Conservation (phyloP, 92 coral and sea anemone species). For the Phenganax stokvisi region DNA sequence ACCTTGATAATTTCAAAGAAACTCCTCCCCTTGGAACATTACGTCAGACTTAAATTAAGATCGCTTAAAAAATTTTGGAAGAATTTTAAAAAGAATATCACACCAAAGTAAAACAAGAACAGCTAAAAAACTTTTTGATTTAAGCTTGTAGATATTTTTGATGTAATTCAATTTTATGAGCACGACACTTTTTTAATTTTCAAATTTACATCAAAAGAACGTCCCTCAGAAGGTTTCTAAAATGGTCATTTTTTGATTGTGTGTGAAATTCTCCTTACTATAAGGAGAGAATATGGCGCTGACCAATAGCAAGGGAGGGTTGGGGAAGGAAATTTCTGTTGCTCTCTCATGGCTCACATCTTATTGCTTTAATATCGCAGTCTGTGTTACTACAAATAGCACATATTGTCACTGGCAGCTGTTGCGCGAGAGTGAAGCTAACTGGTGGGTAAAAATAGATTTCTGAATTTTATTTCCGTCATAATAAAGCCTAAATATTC, state of each 20-base stretch:
- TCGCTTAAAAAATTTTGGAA: background rate
- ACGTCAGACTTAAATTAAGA: constrained; percentile 31
- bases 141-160: background rate
- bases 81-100: background rate
- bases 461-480: constrained; percentile 99
- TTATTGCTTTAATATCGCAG: constrained; percentile 61
- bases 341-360: constrained; percentile 11
- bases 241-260: constrained; percentile 19
- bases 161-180: background rate
- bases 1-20: constrained; percentile 11
- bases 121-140: background rate
- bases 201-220: too few relatives aligned
- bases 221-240: background rate
- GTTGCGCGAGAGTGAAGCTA: constrained; percentile 71
- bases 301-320: constrained; percentile 67
- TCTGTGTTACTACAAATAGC: constrained; percentile 94
- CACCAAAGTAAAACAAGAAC: background rate
- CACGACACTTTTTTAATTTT: too few relatives aligned
- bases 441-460: constrained; percentile 99
- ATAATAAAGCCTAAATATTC: constrained; percentile 36
- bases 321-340: constrained; percentile 27
- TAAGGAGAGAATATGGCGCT: constrained; percentile 64
- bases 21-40: constrained; percentile 14
- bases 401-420: constrained; percentile 95
- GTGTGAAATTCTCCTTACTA: constrained; percentile 55